These are phyloP conservation scores for Probaryconus sp. DNA, from an alignment of 1,140 invertebrate species.

Conservation along the genomic window DNA sequence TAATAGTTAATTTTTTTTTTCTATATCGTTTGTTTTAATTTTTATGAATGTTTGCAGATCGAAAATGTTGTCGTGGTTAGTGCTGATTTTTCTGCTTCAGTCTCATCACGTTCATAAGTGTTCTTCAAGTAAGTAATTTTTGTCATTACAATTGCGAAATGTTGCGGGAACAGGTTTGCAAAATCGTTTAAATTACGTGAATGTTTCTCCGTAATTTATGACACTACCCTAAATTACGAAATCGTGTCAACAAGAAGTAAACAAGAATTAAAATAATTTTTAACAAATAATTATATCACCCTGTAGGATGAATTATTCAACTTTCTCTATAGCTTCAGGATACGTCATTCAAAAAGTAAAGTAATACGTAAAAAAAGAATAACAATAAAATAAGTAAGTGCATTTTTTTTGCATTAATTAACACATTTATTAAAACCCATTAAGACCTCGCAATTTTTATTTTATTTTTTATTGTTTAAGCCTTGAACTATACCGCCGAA, in stretches of 20 bases:
- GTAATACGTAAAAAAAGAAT: too few species aligned
- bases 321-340: too few species aligned
- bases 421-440: too few species aligned
- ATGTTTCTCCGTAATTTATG: conserved; percentile 33
- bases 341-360: too few species aligned
- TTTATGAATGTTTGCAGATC: conserved; percentile 24
- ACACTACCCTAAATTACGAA: conserved; percentile 29
- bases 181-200: conserved; percentile 31
- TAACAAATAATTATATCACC: too few species aligned
- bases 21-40: too few species aligned
- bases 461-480: too few species aligned
- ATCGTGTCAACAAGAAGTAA: conserved; percentile 26
- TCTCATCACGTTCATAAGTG: conserved; percentile 26
- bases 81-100: conserved; percentile 27
- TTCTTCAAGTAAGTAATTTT: conserved; percentile 45
- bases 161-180: conserved; percentile 38
- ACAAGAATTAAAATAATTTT: conserved; percentile 16
- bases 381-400: too few species aligned
- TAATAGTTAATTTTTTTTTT: not conserved
- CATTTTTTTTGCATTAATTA: too few species aligned
- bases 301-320: too few species aligned
- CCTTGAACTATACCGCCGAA: too few species aligned
- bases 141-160: conserved; percentile 33
- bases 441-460: too few species aligned
- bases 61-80: conserved; percentile 24